Evolutionary conservation across 2,113 vertebrate species (phyloP).

Genomic region (Psophia crepitans): DNA sequence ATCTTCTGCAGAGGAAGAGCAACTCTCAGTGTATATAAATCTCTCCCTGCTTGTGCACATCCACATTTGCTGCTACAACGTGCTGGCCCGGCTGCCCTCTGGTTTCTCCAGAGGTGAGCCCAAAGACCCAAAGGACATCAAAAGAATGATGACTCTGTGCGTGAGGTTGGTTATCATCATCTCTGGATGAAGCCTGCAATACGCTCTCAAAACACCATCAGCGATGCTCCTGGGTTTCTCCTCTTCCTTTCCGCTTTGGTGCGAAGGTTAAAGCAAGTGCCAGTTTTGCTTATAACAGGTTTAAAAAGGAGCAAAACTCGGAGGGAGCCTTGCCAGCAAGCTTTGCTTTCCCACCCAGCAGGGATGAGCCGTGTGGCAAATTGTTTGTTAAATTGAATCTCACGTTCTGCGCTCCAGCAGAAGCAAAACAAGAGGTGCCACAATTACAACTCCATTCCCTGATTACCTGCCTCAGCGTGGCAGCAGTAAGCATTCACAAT

Average conservation of each 20-base stretch:
- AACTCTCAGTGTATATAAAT: background rate
- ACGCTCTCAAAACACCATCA: background rate
- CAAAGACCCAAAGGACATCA: background rate
- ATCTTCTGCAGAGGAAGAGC: background rate
- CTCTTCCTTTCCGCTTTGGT: background rate
- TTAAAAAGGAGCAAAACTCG: conserved; percentile 16
- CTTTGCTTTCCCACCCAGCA: conserved; percentile 54
- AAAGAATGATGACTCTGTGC: background rate
- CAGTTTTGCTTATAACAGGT: background rate
- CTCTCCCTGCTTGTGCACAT: fast-evolving
- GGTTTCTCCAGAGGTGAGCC: background rate
- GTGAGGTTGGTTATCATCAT: background rate
- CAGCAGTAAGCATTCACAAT: conserved; percentile 72
- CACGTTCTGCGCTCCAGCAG: conserved; percentile 10
- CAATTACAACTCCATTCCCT: conserved; percentile 67
- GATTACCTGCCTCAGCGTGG: conserved; percentile 77
- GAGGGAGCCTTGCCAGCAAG: background rate
- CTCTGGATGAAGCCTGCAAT: background rate
- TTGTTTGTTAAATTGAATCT: conserved; percentile 71
- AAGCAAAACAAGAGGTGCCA: conserved; percentile 68
- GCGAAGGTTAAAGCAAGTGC: conserved; percentile 1
- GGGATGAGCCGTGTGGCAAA: conserved; percentile 54
- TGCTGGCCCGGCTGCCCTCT: background rate
- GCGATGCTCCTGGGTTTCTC: background rate
- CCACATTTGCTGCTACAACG: fast-evolving